phyloP scores from a whole-genome alignment of 2,888 invertebrate genomes.

The Psylliodes chrysocephalus region DNA sequence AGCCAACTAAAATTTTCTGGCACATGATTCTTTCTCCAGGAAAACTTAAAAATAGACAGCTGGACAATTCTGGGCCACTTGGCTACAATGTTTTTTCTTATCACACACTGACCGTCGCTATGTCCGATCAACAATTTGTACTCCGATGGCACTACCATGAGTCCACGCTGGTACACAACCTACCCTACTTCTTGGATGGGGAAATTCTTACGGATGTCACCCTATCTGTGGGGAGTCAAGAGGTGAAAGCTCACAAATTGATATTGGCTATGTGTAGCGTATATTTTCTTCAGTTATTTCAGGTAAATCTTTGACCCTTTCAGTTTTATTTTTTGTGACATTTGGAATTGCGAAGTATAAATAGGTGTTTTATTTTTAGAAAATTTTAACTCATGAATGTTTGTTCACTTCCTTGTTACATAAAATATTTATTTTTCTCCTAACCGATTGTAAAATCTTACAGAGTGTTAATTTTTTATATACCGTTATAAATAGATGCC shows the following conservation, averaged over 20 bases:
- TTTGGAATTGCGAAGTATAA: background rate
- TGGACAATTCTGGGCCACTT: conserved; percentile 62
- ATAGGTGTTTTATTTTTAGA: background rate
- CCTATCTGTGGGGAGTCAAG: conserved; percentile 84
- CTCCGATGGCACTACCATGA: conserved; percentile 63
- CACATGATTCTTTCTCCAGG: conserved; percentile 63
- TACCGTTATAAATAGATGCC: no score
- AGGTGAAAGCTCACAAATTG: conserved; percentile 86
- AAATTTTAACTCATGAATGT: background rate
- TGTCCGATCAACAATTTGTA: conserved; percentile 58
- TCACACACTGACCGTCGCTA: conserved; percentile 49
- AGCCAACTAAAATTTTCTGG: conserved; percentile 59
- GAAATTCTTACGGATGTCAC: conserved; percentile 89
- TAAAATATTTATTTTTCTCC: background rate
- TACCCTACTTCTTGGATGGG: conserved; percentile 81
- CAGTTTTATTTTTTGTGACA: background rate
- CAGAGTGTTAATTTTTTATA: no score
- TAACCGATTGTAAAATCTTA: no score
- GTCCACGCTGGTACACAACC: conserved; percentile 73
- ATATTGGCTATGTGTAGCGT: conserved; percentile 90
- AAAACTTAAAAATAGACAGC: conserved; percentile 61
- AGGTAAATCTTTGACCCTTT: conserved; percentile 66
- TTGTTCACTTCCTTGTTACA: background rate
- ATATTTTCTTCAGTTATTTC: conserved; percentile 89
- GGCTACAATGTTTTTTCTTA: conserved; percentile 53